Evolutionary conservation across 64 coral and sea anemone species (phyloP).

Genomic region (Catalaphyllia jardinei): DNA sequence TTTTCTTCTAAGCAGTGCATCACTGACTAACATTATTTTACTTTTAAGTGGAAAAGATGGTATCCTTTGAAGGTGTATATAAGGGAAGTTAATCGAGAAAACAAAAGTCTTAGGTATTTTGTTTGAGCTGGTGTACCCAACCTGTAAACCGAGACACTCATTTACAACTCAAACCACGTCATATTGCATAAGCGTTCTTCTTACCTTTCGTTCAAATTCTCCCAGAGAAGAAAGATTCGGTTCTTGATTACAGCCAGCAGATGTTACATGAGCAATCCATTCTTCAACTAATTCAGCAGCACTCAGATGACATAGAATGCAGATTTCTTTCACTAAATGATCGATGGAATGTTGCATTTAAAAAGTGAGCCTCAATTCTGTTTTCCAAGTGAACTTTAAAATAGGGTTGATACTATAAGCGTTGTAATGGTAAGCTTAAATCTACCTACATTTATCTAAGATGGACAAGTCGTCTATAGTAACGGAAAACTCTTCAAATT

Average conservation of each 20-base stretch:
- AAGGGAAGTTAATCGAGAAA: too few relatives aligned
- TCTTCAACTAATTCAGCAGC: slow-evolving; percentile 56
- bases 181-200: too few relatives aligned
- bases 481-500: slow-evolving; percentile 82
- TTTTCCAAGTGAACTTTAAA: background rate
- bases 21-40: too few relatives aligned
- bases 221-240: slow-evolving; percentile 48
- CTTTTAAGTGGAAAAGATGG: too few relatives aligned
- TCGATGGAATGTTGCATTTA: background rate
- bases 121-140: background rate
- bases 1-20: too few relatives aligned
- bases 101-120: too few relatives aligned
- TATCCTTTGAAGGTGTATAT: too few relatives aligned
- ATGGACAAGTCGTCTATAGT: slow-evolving; percentile 73
- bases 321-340: slow-evolving; percentile 83
- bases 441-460: slow-evolving; percentile 79
- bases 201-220: slow-evolving; percentile 80
- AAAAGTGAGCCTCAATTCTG: background rate
- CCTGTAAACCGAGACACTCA: background rate
- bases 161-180: background rate
- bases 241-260: slow-evolving; percentile 21
- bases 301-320: slow-evolving; percentile 15
- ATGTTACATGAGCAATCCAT: slow-evolving; percentile 67
- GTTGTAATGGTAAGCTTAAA: too few relatives aligned
- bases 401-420: background rate